phyloP scores from a whole-genome alignment of 2,113 vertebrate species.

The Aegithalos caudatus region DNA sequence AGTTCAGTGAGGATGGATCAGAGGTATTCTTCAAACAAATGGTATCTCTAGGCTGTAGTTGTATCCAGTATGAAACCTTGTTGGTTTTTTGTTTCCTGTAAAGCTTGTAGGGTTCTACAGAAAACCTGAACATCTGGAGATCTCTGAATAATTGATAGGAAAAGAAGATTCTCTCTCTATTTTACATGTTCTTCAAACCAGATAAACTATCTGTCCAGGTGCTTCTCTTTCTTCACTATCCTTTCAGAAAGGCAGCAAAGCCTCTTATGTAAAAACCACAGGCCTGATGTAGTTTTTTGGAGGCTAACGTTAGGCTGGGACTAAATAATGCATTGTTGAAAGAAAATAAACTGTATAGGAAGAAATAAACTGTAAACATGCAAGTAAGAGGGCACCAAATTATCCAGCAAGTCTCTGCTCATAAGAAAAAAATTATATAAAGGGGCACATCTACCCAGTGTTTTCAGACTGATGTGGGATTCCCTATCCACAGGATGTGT shows the following conservation, averaged over 20 bases:
- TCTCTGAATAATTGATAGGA: rapidly evolving
- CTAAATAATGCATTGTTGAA: not conserved
- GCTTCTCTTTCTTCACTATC: not conserved
- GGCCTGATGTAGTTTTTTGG: not conserved
- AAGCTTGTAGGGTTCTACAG: not conserved
- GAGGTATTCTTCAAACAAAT: not conserved
- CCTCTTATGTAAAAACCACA: not conserved
- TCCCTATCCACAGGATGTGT: not conserved
- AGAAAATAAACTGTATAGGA: not conserved
- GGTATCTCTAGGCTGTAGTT: not conserved
- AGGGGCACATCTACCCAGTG: not conserved
- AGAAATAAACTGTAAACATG: not conserved
- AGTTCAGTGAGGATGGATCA: not conserved
- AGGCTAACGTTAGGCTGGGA: not conserved
- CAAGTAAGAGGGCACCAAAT: not conserved
- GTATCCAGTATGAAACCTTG: not conserved
- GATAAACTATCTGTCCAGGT: not conserved
- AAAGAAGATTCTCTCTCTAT: not conserved
- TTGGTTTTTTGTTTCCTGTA: not conserved
- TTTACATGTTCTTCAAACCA: not conserved
- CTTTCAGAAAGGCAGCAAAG: not conserved
- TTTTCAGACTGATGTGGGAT: not conserved
- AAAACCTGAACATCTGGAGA: not conserved
- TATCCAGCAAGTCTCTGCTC: not conserved
- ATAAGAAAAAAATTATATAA: not conserved